Base-by-base conservation (phyloP, 2,888 invertebrate genomes). In the Drosophila greeni region DNA sequence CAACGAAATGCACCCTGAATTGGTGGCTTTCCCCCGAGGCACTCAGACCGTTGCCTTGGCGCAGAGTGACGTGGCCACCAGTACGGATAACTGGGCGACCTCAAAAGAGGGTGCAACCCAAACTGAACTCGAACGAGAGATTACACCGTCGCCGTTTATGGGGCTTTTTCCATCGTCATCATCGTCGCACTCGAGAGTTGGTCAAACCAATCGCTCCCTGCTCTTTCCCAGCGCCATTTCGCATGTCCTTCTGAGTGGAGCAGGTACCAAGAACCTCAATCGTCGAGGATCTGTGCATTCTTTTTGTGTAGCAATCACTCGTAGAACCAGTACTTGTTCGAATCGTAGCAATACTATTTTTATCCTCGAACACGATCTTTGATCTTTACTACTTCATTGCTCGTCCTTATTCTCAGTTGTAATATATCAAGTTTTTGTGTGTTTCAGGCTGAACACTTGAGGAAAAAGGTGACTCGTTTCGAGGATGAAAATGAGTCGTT, bases 401-500 rank as follows among this genome's bases (percentile, higher is more conserved):
- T 49, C 49, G 45, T 34, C 40, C 45, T 26, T 56, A 66, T 62
- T 55, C 18, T 47, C 51, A 66, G 51, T 65, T 61, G 42, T 62
- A 67, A 57, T 68, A 76, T 77, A 73, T 74, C 54, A 60, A 43
- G 33, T 67, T 67, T 60, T 60, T 67, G 67, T 67, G 67, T 67
- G 67, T 67, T 67, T 67, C 93, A 95, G 95, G 94, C 93, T 88
- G 93, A 95, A 91, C 94, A 93, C 90, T 92, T 95, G 89, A 92
- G 96, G 90, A 95, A 95, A 91, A 96, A 95, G 91, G 92, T 96
- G 87, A 93, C 95, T 87, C 94, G 97, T 86, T 93, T 97, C 88
- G 98, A 98, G 90, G 97, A 97, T 89, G 98, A 98, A 92, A 98
- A 98, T 91, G 98, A 98, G 90, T 95, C 95, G 82, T 92, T 97